These are phyloP conservation scores for Synanthedon andrenaeformis DNA, from an alignment of 2,888 invertebrate species.

Conservation along the genomic window DNA sequence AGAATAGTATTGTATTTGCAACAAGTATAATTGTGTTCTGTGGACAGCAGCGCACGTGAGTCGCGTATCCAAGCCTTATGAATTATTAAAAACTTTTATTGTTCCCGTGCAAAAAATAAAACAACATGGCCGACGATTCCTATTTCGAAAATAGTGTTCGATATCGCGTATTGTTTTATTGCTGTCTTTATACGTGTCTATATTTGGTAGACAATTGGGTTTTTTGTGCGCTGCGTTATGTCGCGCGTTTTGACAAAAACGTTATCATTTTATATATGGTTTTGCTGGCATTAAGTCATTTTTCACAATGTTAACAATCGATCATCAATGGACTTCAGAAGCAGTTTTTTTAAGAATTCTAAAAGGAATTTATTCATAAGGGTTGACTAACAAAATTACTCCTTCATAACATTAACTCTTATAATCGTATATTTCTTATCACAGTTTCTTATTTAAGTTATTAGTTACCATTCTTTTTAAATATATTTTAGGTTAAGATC, in stretches of 20 bases:
- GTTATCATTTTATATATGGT: not conserved
- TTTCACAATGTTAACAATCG: no score
- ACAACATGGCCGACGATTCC: constrained; percentile 40
- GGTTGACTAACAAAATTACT: no score
- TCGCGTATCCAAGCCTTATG: constrained; percentile 32
- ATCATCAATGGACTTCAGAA: no score
- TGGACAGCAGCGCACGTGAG: constrained; percentile 15
- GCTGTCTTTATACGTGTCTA: constrained; percentile 47
- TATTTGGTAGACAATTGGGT: constrained; percentile 52
- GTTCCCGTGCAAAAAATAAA: constrained; percentile 51
- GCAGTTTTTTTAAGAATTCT: no score
- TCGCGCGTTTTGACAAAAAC: not conserved
- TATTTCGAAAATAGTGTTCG: constrained; percentile 59
- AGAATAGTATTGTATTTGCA: constrained; percentile 55
- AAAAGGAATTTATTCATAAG: no score
- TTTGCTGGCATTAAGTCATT: no score
- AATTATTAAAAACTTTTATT: constrained; percentile 66
- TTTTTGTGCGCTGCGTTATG: constrained; percentile 14
- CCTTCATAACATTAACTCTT: no score
- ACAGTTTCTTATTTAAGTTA: no score
- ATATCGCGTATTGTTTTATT: constrained; percentile 37
- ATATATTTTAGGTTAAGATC: no score
- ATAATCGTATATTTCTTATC: no score
- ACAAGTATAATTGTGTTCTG: constrained; percentile 33
- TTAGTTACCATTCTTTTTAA: no score